phyloP scores from a whole-genome alignment of 1,140 invertebrate genomes.

The Liolophura sinensis region DNA sequence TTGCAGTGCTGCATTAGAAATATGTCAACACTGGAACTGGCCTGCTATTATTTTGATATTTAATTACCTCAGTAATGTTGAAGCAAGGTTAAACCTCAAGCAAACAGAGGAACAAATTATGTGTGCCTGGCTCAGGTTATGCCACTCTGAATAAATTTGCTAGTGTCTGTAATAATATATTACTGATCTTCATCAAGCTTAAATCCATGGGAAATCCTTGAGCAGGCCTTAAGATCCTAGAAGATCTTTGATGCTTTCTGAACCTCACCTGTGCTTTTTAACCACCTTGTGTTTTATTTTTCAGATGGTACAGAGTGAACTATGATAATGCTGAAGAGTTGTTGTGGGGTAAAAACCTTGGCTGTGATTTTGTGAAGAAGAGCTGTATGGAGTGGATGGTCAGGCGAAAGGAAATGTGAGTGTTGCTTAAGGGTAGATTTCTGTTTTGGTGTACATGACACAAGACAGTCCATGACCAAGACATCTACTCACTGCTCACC shows the following conservation, averaged over 20 bases:
- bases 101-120: too few species aligned
- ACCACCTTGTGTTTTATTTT: conserved; percentile 9
- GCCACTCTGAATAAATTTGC: too few species aligned
- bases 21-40: too few species aligned
- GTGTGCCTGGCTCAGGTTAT: too few species aligned
- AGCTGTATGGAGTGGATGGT: conserved; percentile 98
- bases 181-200: background rate
- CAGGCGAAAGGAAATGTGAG: conserved; percentile 63
- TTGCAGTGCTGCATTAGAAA: too few species aligned
- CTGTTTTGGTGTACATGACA: background rate
- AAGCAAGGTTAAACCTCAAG: too few species aligned
- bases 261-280: background rate
- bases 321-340: conserved; percentile 87
- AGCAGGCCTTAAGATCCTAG: background rate
- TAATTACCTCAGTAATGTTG: too few species aligned
- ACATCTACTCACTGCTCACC: background rate
- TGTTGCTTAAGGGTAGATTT: background rate
- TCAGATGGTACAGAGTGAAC: conserved; percentile 67
- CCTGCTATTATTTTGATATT: too few species aligned
- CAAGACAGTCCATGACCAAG: background rate
- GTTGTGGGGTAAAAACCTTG: conserved; percentile 86
- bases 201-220: background rate
- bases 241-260: background rate
- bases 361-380: conserved; percentile 91
- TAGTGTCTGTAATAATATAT: background rate